phyloP scores from a whole-genome alignment of 2,888 invertebrate species.

The Cantharis rufa region DNA sequence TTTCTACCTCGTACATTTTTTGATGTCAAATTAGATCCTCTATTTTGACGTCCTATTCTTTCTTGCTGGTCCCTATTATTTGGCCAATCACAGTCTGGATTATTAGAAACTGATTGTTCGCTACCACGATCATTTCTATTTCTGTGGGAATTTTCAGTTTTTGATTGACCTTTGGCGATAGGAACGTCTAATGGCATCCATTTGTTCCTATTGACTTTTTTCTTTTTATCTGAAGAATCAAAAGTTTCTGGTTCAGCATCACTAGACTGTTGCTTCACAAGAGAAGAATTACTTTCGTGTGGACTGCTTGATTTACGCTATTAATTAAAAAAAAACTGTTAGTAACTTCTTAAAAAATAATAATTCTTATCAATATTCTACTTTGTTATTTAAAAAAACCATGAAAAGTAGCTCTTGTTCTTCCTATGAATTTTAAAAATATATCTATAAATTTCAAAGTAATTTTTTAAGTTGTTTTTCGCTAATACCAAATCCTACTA shows the following conservation, averaged over 20 bases:
- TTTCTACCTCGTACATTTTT: constrained; percentile 57
- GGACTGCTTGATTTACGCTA: constrained; percentile 55
- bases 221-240: constrained; percentile 54
- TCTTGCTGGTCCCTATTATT: constrained; percentile 41
- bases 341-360: not conserved
- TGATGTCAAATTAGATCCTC: constrained; percentile 46
- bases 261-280: constrained; percentile 49
- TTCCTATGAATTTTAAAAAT: too few species aligned
- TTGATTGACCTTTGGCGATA: constrained; percentile 67
- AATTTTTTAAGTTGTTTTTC: too few species aligned
- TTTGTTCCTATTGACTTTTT: constrained; percentile 69
- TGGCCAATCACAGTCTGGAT: constrained; percentile 53
- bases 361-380: too few species aligned
- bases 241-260: constrained; percentile 56
- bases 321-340: not conserved
- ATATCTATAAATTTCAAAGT: too few species aligned
- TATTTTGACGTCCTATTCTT: constrained; percentile 34
- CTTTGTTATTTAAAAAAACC: not conserved
- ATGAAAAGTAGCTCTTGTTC: too few species aligned
- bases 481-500: too few species aligned
- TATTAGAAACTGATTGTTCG: constrained; percentile 51
- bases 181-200: constrained; percentile 93
- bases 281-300: constrained; percentile 33
- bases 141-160: constrained; percentile 63
- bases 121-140: constrained; percentile 38